Conservation (phyloP, 2,888 invertebrate genomes). For the Palloptera scutellata region DNA sequence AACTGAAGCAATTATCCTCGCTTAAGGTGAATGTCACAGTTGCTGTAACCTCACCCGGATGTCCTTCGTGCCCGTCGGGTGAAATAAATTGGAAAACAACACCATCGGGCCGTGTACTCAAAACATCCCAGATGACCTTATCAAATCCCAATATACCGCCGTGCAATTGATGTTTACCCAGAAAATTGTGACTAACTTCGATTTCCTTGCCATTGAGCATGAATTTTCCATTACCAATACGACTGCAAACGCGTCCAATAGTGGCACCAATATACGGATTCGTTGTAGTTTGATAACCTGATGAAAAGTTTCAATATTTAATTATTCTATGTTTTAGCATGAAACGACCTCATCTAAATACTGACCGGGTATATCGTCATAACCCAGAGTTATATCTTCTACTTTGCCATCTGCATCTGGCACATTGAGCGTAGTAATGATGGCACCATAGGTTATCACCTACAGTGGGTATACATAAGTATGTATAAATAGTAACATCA, state of each 20-base stretch:
- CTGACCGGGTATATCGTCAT: conserved; percentile 79
- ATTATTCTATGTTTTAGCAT: background rate
- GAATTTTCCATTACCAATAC: conserved; percentile 77
- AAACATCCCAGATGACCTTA: conserved; percentile 75
- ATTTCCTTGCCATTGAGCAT: conserved; percentile 73
- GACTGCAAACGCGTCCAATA: conserved; percentile 86
- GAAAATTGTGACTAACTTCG: conserved; percentile 75
- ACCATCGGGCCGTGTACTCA: conserved; percentile 49
- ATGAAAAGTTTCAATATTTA: background rate
- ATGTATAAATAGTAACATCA: background rate
- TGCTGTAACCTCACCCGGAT: conserved; percentile 82
- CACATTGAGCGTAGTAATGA: conserved; percentile 76
- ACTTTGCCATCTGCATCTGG: conserved; percentile 78
- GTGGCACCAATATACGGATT: conserved; percentile 88
- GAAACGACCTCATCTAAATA: conserved; percentile 7
- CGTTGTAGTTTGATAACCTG: conserved; percentile 70
- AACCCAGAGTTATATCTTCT: conserved; percentile 83
- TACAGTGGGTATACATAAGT: conserved; percentile 50
- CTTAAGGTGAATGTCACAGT: conserved; percentile 77
- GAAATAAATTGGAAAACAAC: conserved; percentile 81
- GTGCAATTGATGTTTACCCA: conserved; percentile 75
- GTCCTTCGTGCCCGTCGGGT: conserved; percentile 84
- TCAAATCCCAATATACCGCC: conserved; percentile 88
- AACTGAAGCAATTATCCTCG: conserved; percentile 74
- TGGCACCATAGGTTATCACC: conserved; percentile 83